Evolutionary conservation across 1,140 invertebrate species (phyloP).

Genomic region (Hormaphis cornu): DNA sequence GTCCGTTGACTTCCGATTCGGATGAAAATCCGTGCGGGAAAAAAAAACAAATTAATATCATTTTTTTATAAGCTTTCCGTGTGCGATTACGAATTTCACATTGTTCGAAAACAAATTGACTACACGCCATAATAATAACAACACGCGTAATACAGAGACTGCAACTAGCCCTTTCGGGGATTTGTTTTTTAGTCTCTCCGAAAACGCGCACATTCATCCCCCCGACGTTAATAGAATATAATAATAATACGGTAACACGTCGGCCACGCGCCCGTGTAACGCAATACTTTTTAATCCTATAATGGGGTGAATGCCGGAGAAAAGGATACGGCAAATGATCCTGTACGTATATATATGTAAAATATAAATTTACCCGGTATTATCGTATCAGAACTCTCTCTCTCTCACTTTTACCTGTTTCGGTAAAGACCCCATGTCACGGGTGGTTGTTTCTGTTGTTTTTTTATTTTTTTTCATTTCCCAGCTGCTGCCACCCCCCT

Average conservation of each 20-base stretch:
- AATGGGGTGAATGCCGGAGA: not conserved
- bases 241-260: not conserved
- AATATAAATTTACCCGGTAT: slow-evolving; percentile 12
- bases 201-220: not conserved
- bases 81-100: not conserved
- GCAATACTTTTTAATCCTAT: slow-evolving; percentile 27
- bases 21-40: no score
- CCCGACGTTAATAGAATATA: not conserved
- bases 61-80: no score
- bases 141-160: not conserved
- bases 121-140: not conserved
- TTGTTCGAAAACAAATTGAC: slow-evolving; percentile 18
- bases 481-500: slow-evolving; percentile 1
- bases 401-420: no score
- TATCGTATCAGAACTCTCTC: slow-evolving; percentile 5
- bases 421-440: not conserved
- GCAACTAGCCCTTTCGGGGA: slow-evolving; percentile 3
- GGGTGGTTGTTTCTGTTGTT: not conserved
- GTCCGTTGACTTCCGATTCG: no score
- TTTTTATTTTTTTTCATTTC: not conserved
- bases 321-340: slow-evolving; percentile 8
- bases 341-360: no score
- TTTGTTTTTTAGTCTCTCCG: slow-evolving; percentile 1
- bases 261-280: not conserved
- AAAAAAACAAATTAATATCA: no score